phyloP scores from a whole-genome alignment of 2,888 invertebrate species.

The Sturmia bella region DNA sequence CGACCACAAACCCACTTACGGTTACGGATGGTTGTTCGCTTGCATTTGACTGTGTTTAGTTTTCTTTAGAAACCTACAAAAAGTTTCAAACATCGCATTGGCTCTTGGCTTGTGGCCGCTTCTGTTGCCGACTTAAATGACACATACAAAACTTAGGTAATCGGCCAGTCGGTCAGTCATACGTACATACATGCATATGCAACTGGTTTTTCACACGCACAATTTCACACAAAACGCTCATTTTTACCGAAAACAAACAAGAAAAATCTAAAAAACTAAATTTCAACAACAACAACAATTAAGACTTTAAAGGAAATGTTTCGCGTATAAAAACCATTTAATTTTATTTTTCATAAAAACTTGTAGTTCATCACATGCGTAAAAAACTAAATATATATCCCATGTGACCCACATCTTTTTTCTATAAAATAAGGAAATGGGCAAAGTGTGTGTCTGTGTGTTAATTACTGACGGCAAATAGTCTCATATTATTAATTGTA shows the following conservation, averaged over 20 bases:
- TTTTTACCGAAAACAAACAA: constrained; percentile 47
- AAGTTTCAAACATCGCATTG: background rate
- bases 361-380: constrained; percentile 11
- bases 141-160: constrained; percentile 64
- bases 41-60: constrained; percentile 1
- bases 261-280: constrained; percentile 5
- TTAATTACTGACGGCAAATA: background rate
- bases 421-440: constrained; percentile 32
- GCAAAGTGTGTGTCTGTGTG: background rate
- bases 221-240: constrained; percentile 60
- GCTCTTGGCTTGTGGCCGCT: constrained; percentile 13
- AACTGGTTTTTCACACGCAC: constrained; percentile 68
- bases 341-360: constrained; percentile 15
- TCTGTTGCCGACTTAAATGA: constrained; percentile 32
- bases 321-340: constrained; percentile 4
- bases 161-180: constrained; percentile 19
- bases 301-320: constrained; percentile 39
- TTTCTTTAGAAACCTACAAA: constrained; percentile 65
- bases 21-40: constrained; percentile 22
- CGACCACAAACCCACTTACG: constrained; percentile 57
- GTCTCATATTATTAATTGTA: background rate
- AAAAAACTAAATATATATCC: constrained; percentile 16
- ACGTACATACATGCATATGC: constrained; percentile 21
- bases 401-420: constrained; percentile 34
- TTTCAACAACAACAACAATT: constrained; percentile 4